Percentiles rank a stretch among this genome's conserved stretches.
These are phyloP conservation scores for Ariopsis seemanni DNA, from an alignment of 2,113 vertebrate species.

Conservation along the genomic window DNA sequence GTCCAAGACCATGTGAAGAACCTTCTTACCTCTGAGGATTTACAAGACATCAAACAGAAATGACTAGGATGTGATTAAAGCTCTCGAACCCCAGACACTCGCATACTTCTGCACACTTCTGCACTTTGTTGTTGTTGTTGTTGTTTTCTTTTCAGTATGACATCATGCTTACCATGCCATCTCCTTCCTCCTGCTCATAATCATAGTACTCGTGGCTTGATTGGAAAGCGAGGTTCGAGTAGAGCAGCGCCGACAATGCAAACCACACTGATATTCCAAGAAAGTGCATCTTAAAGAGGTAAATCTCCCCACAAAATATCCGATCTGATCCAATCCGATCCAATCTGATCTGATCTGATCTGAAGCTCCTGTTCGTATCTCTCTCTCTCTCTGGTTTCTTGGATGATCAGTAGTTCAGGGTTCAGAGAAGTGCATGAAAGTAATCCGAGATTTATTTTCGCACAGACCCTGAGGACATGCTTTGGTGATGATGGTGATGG, in stretches of 20 bases:
- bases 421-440: background rate
- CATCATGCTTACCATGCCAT: slow-evolving; percentile 65
- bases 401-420: background rate
- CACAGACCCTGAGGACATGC: slow-evolving; percentile 4
- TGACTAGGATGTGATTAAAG: background rate
- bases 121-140: background rate
- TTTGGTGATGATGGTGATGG: background rate
- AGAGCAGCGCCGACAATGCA: slow-evolving; percentile 60
- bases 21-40: background rate
- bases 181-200: slow-evolving; percentile 66
- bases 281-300: slow-evolving; percentile 66
- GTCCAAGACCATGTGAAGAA: background rate
- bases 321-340: background rate
- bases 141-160: background rate
- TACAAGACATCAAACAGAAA: too few relatives aligned
- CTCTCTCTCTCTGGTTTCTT: background rate
- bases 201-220: slow-evolving; percentile 65
- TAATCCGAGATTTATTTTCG: slow-evolving; percentile 10
- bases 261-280: slow-evolving; percentile 68
- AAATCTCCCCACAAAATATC: slow-evolving; percentile 18
- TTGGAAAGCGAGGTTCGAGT: slow-evolving; percentile 66
- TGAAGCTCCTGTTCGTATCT: background rate
- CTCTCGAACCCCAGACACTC: background rate
- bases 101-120: background rate
- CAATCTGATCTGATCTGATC: slow-evolving; percentile 14